A percentile compares a stretch with the other conserved stretches of the same genome.
Conservation (phyloP, 2,888 invertebrate genomes). For the Colletes collaris region DNA sequence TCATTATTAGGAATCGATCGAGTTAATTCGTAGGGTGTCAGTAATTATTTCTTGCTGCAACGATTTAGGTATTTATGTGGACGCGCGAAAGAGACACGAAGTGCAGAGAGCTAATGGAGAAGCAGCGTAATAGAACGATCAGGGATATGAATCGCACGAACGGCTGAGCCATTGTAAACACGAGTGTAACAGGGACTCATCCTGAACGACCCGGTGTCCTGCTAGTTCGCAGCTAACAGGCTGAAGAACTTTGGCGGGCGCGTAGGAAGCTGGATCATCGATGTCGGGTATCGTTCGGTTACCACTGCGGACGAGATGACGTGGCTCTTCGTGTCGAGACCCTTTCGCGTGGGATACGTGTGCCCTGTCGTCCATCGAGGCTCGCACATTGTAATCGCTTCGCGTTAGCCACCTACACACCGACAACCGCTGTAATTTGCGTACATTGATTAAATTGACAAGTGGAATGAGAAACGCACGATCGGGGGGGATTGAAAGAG, state of each 20-base stretch:
- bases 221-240: slow-evolving; percentile 39
- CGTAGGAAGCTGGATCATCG: slow-evolving; percentile 46
- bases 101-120: slow-evolving; percentile 12
- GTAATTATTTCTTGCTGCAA: too few relatives aligned
- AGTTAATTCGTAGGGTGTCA: too few relatives aligned
- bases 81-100: slow-evolving; percentile 1
- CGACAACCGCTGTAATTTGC: slow-evolving; percentile 78
- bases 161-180: slow-evolving; percentile 81
- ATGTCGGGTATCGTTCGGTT: slow-evolving; percentile 34
- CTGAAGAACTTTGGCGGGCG: slow-evolving; percentile 52
- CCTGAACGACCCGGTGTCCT: slow-evolving; percentile 66
- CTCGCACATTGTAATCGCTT: slow-evolving; percentile 78
- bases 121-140: slow-evolving; percentile 48
- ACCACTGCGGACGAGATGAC: slow-evolving; percentile 22
- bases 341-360: slow-evolving; percentile 41
- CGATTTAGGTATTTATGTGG: too few relatives aligned
- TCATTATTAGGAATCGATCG: too few relatives aligned
- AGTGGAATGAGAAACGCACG: slow-evolving; percentile 67
- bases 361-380: slow-evolving; percentile 24
- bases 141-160: slow-evolving; percentile 78
- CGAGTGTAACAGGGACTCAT: slow-evolving; percentile 80
- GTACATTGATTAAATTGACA: slow-evolving; percentile 79
- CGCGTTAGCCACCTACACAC: slow-evolving; percentile 76
- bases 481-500: slow-evolving; percentile 55
- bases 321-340: slow-evolving; percentile 42